A percentile compares a stretch with the other conserved stretches of the same genome.
Conservation (phyloP, 2,888 invertebrate species). For the Mythimna ferrago region DNA sequence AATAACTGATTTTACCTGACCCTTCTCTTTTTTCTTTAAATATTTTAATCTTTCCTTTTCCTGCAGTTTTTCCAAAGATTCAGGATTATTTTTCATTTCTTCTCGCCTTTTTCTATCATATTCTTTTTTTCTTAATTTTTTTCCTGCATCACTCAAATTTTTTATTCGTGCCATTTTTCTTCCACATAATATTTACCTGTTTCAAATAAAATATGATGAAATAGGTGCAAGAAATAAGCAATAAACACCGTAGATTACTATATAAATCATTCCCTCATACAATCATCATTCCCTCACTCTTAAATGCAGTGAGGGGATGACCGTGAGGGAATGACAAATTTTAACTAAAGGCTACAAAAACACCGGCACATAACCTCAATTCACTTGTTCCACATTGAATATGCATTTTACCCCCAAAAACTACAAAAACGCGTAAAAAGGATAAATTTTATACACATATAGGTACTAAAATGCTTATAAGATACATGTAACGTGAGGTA, state of each 20-base stretch:
- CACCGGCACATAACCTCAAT: conserved; percentile 2
- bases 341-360: neutral
- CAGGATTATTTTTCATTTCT: conserved; percentile 53
- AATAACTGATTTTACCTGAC: conserved; percentile 51
- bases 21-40: conserved; percentile 53
- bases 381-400: neutral
- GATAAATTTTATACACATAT: neutral
- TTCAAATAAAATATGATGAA: neutral
- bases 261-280: neutral
- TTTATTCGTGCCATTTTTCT: neutral
- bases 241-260: neutral
- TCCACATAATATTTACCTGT: neutral
- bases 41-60: conserved; percentile 56
- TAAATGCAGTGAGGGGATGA: conserved; percentile 3
- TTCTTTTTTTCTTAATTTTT: conserved; percentile 48
- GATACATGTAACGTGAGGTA: neutral
- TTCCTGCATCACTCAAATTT: conserved; percentile 8
- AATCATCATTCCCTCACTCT: neutral
- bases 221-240: neutral
- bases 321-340: conserved; percentile 1
- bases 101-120: conserved; percentile 55
- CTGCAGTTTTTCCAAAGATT: conserved; percentile 46
- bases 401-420: neutral
- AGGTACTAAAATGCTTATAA: neutral
- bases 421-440: neutral